These are phyloP conservation scores for Pachliopta kotzebuea DNA, from an alignment of 2,888 invertebrate species.

Conservation along the genomic window DNA sequence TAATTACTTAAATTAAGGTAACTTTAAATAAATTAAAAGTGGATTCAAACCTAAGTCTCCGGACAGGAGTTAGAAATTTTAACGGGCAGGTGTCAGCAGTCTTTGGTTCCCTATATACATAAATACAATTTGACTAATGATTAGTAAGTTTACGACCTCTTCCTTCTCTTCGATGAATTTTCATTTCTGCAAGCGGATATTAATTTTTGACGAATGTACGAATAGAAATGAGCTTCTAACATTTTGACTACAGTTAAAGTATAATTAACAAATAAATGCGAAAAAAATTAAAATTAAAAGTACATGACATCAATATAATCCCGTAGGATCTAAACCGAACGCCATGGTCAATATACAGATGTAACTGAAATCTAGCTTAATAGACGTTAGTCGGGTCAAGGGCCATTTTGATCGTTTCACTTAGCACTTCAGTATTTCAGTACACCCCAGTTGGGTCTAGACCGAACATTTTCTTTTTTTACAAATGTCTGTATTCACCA, in stretches of 20 bases:
- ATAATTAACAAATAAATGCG: neutral
- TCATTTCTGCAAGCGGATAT: constrained; percentile 65
- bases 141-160: constrained; percentile 45
- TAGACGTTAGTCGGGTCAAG: constrained; percentile 48
- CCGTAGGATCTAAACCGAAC: constrained; percentile 61
- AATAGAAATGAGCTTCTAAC: constrained; percentile 35
- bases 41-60: constrained; percentile 51
- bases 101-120: constrained; percentile 74
- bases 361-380: constrained; percentile 38
- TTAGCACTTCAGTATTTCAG: constrained; percentile 45
- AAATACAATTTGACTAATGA: constrained; percentile 42
- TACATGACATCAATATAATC: constrained; percentile 49
- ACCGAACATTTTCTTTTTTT: constrained; percentile 63
- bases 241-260: constrained; percentile 33
- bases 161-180: constrained; percentile 67
- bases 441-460: constrained; percentile 74
- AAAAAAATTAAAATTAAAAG: constrained; percentile 26
- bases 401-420: constrained; percentile 40
- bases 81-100: constrained; percentile 64
- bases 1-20: constrained; percentile 74
- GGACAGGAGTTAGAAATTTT: constrained; percentile 45
- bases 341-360: constrained; percentile 49
- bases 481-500: constrained; percentile 36
- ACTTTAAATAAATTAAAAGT: constrained; percentile 73
- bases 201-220: constrained; percentile 55